Base-by-base conservation (phyloP, 2,797 vertebrate genomes). In the Cossypha dichroa region DNA sequence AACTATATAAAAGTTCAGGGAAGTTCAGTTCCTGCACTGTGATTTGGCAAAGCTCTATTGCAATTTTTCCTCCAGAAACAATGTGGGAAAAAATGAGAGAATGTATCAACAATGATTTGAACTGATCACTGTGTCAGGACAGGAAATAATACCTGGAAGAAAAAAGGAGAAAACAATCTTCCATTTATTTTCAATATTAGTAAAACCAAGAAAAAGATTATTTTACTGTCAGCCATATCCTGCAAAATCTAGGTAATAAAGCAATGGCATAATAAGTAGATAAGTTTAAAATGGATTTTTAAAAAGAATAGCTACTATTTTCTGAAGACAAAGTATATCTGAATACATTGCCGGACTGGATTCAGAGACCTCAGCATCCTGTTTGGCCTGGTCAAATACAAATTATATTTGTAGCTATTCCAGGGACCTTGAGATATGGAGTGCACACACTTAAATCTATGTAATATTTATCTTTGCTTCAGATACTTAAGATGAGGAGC, bases 261-360 rank as follows among this genome's bases (percentile, higher is more conserved):
- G 58, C 41, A 88, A 64, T 7, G 75, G 54, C 34, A 55, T 81
- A 91, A 94, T 85, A 64, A 78, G 34, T 72, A 90, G 72, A 62
- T 78, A 88, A 94, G 46, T 90, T 91, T 94, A 45, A 94, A 94
- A 88, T 52, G 23, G 82, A 91, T 93, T 94, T 94, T 91, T 55
- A 11, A 82, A 91, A 93, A 83, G 41, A 92, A 92, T 62, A 21
- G 21, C 58, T 70, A 78, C 54, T 68, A 22, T 95, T 88, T 93
- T 76, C 78, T 91, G 23, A 41, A 87, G 69, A 75, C 43, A 58
- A 83, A 81, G 21, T 67, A 22, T 36, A 80, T 70, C 46, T 91
- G 92, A 88, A 49, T 85, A 82, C 2, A 22, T 54, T 91, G 49
- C 81, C 83, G 60, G 69, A 92, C 40, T 72, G 38, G n/a, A 89